These are phyloP conservation scores for Leucoptera coffeella DNA, from an alignment of 2,888 invertebrate species.

Conservation along the genomic window DNA sequence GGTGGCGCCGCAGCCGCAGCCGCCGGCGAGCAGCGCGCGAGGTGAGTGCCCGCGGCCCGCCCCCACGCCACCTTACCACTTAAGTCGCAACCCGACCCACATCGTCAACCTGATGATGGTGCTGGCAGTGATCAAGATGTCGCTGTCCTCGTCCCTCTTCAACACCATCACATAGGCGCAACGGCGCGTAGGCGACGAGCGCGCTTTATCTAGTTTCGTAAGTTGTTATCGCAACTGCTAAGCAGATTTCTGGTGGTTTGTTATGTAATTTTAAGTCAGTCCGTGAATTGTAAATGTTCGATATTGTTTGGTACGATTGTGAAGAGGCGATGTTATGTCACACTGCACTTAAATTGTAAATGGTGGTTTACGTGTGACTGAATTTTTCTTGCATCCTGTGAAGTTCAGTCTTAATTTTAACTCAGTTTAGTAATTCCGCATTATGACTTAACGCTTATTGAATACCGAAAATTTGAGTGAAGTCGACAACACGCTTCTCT, in stretches of 20 bases:
- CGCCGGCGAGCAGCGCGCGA: conserved; percentile 34
- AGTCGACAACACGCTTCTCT: conserved; percentile 42
- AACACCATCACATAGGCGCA: conserved; percentile 44
- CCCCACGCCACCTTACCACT: conserved; percentile 47
- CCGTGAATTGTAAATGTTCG: conserved; percentile 17
- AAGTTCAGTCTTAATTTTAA: too few species aligned
- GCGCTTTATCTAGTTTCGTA: conserved; percentile 34
- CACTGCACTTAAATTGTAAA: conserved; percentile 50
- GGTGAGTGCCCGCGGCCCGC: conserved; percentile 48
- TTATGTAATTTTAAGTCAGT: conserved; percentile 48
- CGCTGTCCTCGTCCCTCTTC: conserved; percentile 45
- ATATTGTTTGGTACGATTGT: conserved; percentile 10
- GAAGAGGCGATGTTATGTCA: conserved; percentile 48
- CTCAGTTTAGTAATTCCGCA: too few species aligned
- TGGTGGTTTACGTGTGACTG: conserved; percentile 31
- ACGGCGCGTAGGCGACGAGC: too few species aligned
- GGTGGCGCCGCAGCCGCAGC: conserved; percentile 44
- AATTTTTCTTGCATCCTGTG: too few species aligned
- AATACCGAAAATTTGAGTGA: conserved; percentile 31
- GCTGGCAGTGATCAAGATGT: conserved; percentile 45
- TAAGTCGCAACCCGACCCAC: conserved; percentile 55
- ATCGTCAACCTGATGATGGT: conserved; percentile 50
- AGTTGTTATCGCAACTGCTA: conserved; percentile 47
- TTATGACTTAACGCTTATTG: conserved; percentile 18
- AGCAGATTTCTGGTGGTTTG: conserved; percentile 47